Evolutionary conservation across 2,797 vertebrate genomes (phyloP).

Genomic region (Simalia tracyae): DNA sequence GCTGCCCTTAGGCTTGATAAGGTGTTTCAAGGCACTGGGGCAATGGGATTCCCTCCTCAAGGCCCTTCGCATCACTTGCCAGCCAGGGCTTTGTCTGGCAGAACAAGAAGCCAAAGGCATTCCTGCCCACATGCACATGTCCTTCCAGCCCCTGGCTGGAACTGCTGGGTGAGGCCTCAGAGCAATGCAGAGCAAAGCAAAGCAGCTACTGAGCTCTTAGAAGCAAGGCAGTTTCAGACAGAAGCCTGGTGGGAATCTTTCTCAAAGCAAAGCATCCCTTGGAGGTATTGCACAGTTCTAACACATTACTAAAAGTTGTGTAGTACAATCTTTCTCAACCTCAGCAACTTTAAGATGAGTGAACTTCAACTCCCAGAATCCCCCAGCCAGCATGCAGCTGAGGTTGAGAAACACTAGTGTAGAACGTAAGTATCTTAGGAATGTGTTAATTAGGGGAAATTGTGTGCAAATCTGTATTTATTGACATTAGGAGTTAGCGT

Average conservation of each 20-base stretch:
- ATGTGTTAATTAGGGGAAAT: not conserved
- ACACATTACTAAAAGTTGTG: not conserved
- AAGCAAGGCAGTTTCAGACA: not conserved
- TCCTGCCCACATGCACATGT: not conserved
- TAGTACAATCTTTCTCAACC: not conserved
- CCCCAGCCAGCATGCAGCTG: not conserved
- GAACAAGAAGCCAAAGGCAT: not conserved
- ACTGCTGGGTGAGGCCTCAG: not conserved
- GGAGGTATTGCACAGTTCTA: not conserved
- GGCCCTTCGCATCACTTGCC: not conserved
- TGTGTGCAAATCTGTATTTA: not conserved
- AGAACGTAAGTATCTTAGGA: not conserved
- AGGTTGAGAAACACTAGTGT: not conserved
- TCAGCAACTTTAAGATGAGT: not conserved
- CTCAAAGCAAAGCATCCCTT: not conserved
- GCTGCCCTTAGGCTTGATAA: not conserved
- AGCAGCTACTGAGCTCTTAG: too few species aligned
- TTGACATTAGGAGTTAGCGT: not conserved
- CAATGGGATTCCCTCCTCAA: not conserved
- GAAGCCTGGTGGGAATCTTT: not conserved
- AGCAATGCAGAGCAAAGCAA: too few species aligned
- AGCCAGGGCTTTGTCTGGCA: not conserved
- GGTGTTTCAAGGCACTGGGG: not conserved
- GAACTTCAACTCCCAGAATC: not conserved
- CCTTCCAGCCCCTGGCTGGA: not conserved